Conservation (phyloP, 2,113 vertebrate genomes). For the Austrofundulus limnaeus region DNA sequence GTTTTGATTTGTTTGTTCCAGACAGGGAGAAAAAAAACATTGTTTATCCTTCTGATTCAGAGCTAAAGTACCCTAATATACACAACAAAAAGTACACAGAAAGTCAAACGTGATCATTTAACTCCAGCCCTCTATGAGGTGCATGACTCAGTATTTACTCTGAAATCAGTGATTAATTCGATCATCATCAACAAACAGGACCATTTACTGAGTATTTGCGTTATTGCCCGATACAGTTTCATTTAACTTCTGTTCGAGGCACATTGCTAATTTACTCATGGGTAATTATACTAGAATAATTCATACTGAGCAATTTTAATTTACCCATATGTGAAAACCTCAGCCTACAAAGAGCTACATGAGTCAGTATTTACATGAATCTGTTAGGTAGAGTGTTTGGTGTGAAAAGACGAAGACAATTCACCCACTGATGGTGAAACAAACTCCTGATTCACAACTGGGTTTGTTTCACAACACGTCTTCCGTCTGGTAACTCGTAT, state of each 20-base stretch:
- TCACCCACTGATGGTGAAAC: neutral
- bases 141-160: neutral
- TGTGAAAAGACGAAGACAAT: slow-evolving; percentile 10
- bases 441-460: slow-evolving; percentile 13
- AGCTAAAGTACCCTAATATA: slow-evolving; percentile 45
- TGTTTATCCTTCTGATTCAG: slow-evolving; percentile 50
- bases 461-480: slow-evolving; percentile 3
- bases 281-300: neutral
- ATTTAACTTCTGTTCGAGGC: neutral
- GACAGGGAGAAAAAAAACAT: slow-evolving; percentile 11
- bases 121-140: neutral
- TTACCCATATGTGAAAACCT: slow-evolving; percentile 19
- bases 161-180: slow-evolving; percentile 16
- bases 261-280: slow-evolving; percentile 4
- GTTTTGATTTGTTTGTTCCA: slow-evolving; percentile 51
- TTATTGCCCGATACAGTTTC: neutral
- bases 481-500: slow-evolving; percentile 38
- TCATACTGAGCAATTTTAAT: slow-evolving; percentile 5
- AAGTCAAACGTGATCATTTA: slow-evolving; percentile 1
- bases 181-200: slow-evolving; percentile 6
- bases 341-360: slow-evolving; percentile 4
- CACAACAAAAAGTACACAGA: slow-evolving; percentile 33
- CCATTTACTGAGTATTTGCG: slow-evolving; percentile 1
- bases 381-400: slow-evolving; percentile 8
- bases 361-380: slow-evolving; percentile 23